Base-by-base conservation (phyloP, 2,113 vertebrate genomes). In the Aspidoscelis tigris region DNA sequence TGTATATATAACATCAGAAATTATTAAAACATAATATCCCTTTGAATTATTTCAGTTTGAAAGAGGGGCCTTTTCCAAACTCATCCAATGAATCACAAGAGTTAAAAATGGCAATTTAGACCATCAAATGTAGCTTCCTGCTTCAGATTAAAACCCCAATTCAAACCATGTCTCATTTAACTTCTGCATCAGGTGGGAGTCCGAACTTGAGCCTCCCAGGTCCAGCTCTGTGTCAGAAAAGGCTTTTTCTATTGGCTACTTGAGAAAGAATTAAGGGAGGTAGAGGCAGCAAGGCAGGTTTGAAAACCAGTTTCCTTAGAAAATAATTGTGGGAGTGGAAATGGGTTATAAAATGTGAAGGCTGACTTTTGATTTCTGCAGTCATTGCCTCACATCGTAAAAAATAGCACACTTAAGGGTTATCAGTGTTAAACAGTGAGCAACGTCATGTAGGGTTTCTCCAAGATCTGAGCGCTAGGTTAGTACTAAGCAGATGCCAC, bases 391-490 rank as follows among this genome's bases (percentile, higher is more conserved):
- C 8, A 50, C 5, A 61, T 55, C 71, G 7, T 69, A 3, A 61
- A 21, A 55, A 68, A 22, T 33, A 58, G 41, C 24, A 12, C 26
- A 44, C 26, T 41, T 39, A 58, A 79, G 44, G 39, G 41, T 24
- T 78, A 14, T 50, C n/a, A 78, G 16, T 33, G 76, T 76, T 76
- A 16, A 12, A 41, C 53, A 78, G 66, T 53, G n/a, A 76, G 39
- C 53, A 71, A 1, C 64, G 39, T 26, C 47, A 33, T 71, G 20
- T 55, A 78, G 18, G 53, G 24, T 47, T 2, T 78, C 50, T 84
- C 75, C 22, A 71, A 58, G 16, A 84, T 39, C 69, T 61, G 76
- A 78, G 22, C 72, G 41, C 39, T 64, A 83, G 16, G 73, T 50
- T n/a, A 66, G 43, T 83, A 33, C 18, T 83, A 47, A 72, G 39